Evolutionary conservation across 2,797 vertebrate genomes (phyloP), one percentile per base, ranked within the genome.

Genomic region (Fratercula arctica): DNA sequence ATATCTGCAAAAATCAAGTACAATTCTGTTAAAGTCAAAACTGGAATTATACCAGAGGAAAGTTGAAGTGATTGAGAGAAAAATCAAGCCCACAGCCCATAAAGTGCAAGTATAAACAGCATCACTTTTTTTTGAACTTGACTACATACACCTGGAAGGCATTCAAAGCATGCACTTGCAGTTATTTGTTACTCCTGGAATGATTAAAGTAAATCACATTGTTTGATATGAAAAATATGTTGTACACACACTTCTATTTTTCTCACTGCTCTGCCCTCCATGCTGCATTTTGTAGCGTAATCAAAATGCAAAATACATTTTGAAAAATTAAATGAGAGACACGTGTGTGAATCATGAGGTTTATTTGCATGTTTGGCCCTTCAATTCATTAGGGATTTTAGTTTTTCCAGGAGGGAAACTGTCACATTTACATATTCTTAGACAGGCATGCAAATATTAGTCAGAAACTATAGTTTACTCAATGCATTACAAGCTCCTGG

Each of bases 221-320:
- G 81, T 95, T 97, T 96, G 96, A 92, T 92, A 96, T 97, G 95
- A 97, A 96, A 96, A 98, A 97, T 97, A 96, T 97, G 84, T 95
- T 84, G 35, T 76, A 69, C 78, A 60, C 51, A 84, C 25, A 45
- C 48, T 51, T 86, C 73, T 80, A 57, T 90, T 98, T 93, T 93
- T 96, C 83, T 96, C 67, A 56, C 69, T 64, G 18, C 35, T 92
- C 95, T 77, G 33, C 69, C 70, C 72, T 96, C 91, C 68, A 63
- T 79, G 43, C 64, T 93, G 82, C 69, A 85, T 93, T 91, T 93
- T 97, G 92, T 85, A 86, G 59, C 3, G 0, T 97, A 92, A 98
- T 97, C 87, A 97, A 98, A 97, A 97, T 98, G 94, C 89, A 97
- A 97, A 98, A 95, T 91, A 94, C 43, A 90, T 90, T 96, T 96